phyloP scores from a whole-genome alignment of 2,113 vertebrate genomes.

The Paramisgurnus dabryanus region DNA sequence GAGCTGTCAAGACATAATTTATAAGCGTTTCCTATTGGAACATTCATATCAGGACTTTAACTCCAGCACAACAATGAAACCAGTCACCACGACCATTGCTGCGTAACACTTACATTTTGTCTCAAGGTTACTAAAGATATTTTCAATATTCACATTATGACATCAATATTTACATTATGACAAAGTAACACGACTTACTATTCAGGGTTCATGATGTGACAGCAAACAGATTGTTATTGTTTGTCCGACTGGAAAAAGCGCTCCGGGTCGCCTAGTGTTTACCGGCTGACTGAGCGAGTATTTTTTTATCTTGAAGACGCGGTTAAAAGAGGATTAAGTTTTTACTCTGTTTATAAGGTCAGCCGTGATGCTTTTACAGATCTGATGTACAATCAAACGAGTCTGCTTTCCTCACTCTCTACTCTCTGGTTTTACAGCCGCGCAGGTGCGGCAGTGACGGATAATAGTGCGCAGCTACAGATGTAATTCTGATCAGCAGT shows the following conservation, averaged over 20 bases:
- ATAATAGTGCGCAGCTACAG: conserved; percentile 61
- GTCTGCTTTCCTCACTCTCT: conserved; percentile 38
- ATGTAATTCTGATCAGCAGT: conserved; percentile 18
- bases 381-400: not conserved
- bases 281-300: conserved; percentile 1
- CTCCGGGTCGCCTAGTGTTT: conserved; percentile 12
- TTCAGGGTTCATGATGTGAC: conserved; percentile 74
- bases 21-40: not conserved
- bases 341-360: not conserved
- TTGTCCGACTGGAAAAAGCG: conserved; percentile 32
- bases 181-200: conserved; percentile 67
- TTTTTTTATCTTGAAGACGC: not conserved
- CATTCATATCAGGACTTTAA: not conserved
- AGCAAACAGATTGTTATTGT: conserved; percentile 39
- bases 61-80: not conserved
- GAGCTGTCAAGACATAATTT: not conserved
- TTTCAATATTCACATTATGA: not conserved
- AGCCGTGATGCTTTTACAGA: not conserved
- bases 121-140: too few relatives aligned
- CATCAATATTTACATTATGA: not conserved
- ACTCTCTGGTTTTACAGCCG: conserved; percentile 60
- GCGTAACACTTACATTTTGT: not conserved
- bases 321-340: not conserved
- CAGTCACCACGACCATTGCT: not conserved
- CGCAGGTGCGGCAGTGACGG: conserved; percentile 77